Evolutionary conservation across 2,888 invertebrate genomes (phyloP).

Genomic region (Periphyllus acericola): DNA sequence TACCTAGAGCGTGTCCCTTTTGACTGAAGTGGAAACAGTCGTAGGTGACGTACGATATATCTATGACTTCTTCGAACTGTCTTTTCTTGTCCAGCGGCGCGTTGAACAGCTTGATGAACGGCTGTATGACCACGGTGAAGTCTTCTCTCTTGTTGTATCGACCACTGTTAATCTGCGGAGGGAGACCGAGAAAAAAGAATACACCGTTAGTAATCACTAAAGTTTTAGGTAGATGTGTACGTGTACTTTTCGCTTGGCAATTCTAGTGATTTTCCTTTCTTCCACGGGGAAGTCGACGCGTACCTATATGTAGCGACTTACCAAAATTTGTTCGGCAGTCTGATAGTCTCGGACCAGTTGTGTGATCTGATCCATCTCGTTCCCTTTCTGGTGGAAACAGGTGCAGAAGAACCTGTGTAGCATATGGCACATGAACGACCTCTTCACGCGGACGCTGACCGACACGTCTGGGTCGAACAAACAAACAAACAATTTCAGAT

Average conservation of each 20-base stretch:
- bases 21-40: slow-evolving; percentile 85
- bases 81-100: slow-evolving; percentile 68
- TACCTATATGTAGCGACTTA: slow-evolving; percentile 70
- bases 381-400: slow-evolving; percentile 75
- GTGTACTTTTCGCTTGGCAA: neutral
- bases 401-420: slow-evolving; percentile 79
- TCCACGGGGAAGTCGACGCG: too few relatives aligned
- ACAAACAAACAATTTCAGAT: neutral
- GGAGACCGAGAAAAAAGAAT: neutral
- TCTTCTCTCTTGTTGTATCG: slow-evolving; percentile 75
- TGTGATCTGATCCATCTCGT: slow-evolving; percentile 73
- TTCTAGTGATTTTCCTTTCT: neutral
- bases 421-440: slow-evolving; percentile 76
- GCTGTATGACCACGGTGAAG: slow-evolving; percentile 79
- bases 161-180: slow-evolving; percentile 71
- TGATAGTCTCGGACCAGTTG: slow-evolving; percentile 75
- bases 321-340: slow-evolving; percentile 74
- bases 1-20: slow-evolving; percentile 81
- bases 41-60: slow-evolving; percentile 77
- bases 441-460: slow-evolving; percentile 75
- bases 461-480: slow-evolving; percentile 73
- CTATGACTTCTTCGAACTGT: slow-evolving; percentile 71
- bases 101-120: slow-evolving; percentile 79
- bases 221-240: neutral
- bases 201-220: too few relatives aligned